A percentile compares a stretch with the other conserved stretches of the same genome.
Evolutionary conservation across 2,113 vertebrate genomes (phyloP).

Genomic region (Nicator chloris): DNA sequence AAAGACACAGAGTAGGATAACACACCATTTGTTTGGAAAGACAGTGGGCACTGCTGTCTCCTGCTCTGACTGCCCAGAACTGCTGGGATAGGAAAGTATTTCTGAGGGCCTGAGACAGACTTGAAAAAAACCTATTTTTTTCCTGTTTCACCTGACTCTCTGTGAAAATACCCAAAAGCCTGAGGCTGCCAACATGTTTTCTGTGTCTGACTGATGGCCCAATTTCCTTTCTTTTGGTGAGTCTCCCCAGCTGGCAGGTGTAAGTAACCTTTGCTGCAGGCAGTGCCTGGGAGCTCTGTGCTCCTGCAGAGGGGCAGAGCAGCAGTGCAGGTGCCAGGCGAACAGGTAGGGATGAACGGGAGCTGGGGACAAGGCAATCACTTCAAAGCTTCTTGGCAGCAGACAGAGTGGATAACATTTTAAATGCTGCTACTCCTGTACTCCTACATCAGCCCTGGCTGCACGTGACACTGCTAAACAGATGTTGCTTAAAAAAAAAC

Average conservation of each 20-base stretch:
- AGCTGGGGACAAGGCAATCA: neutral
- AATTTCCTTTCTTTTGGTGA: rapidly evolving
- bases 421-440: neutral
- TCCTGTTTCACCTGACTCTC: neutral
- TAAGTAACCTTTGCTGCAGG: neutral
- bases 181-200: neutral
- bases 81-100: neutral
- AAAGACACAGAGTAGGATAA: neutral
- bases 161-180: neutral
- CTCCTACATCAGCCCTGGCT: neutral
- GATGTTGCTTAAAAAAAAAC: neutral
- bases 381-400: neutral
- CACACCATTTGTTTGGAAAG: neutral
- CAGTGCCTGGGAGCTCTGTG: neutral
- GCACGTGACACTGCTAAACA: neutral
- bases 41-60: neutral
- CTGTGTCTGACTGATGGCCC: neutral
- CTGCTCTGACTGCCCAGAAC: neutral
- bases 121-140: neutral
- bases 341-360: rapidly evolving
- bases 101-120: neutral
- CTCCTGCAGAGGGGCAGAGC: neutral
- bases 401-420: neutral
- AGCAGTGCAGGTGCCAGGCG: neutral
- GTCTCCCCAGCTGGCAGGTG: neutral